Base-by-base conservation (phyloP, 2,113 vertebrate species). In the Sapajus apella region DNA sequence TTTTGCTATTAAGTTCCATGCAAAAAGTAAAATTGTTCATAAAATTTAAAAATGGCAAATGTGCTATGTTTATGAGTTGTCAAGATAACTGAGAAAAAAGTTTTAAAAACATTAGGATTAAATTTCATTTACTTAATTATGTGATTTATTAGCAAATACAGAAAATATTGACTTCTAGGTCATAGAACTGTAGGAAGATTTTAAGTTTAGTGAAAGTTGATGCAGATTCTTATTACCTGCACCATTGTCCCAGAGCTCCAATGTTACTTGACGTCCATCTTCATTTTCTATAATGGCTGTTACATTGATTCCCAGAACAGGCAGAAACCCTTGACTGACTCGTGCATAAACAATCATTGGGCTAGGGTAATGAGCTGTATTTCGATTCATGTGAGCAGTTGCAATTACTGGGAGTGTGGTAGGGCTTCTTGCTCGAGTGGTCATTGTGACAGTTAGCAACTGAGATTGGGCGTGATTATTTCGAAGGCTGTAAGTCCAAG, bases 321-420 rank as follows among this genome's bases (percentile, higher is more conserved):
- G 98, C 91, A 97, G 93, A 92, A 98, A 98, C 18, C 98, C 98
- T 97, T 99, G 98, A 79, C 97, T 98, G 87, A 99, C 98, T 61
- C 90, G 96, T 76, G 98, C 98, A 43, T 98, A 99, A 80, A 99
- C 89, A 70, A 98, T 82, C 87, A 98, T 37, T 64, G 98, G 97
- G 76, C 68, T 94, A 40, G 96, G 98, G 23, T 90, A 97, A 2
- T 0, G 85, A 0, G 91, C 97, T 95, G 92, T 77, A 5, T 87
- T 94, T 88, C 72, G 95, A 88, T 92, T 98, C 96, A 98, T 96
- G 43, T 96, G 91, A 83, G 97, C 70, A 5, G 96, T 97, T n/a
- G 93, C 91, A 2, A 5, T 98, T 45, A 98, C 83, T 40, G 98
- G 98, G 20, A 97, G 93, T 43, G 92, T 87, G 66, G 92, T 50